A percentile compares a stretch with the other conserved stretches of the same genome.
These are phyloP conservation scores for Dryocosmus kuriphilus DNA, from an alignment of 2,888 invertebrate genomes.

Conservation along the genomic window DNA sequence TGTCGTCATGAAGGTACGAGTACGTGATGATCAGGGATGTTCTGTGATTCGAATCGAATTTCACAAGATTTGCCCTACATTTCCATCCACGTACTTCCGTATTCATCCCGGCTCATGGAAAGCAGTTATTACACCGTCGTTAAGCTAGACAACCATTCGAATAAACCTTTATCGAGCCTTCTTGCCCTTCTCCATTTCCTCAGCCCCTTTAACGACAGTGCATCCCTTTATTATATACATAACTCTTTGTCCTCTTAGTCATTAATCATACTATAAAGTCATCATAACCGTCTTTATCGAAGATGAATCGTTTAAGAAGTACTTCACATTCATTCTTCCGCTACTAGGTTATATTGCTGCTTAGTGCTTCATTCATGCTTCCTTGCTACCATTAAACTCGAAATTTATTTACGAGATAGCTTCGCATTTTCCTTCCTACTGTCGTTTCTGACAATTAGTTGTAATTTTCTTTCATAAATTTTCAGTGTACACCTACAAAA, in stretches of 20 bases:
- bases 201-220: slow-evolving; percentile 4
- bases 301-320: background rate
- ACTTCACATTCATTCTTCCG: background rate
- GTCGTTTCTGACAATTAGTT: background rate
- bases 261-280: background rate
- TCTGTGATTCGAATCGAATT: slow-evolving; percentile 35
- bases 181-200: background rate
- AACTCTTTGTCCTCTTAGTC: background rate
- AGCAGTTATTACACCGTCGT: slow-evolving; percentile 47
- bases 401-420: background rate
- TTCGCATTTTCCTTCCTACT: background rate
- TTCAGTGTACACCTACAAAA: background rate
- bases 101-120: slow-evolving; percentile 46
- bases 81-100: slow-evolving; percentile 33
- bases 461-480: background rate
- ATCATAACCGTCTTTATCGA: background rate
- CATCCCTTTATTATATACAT: slow-evolving; percentile 5
- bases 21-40: slow-evolving; percentile 37
- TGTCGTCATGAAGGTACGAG: slow-evolving; percentile 21
- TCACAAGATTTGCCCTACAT: slow-evolving; percentile 30
- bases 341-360: background rate
- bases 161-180: slow-evolving; percentile 2
- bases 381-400: background rate
- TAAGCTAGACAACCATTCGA: slow-evolving; percentile 43
- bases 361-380: background rate